phyloP scores from a whole-genome alignment of 1,140 invertebrate genomes.

The Centruroides vittatus region DNA sequence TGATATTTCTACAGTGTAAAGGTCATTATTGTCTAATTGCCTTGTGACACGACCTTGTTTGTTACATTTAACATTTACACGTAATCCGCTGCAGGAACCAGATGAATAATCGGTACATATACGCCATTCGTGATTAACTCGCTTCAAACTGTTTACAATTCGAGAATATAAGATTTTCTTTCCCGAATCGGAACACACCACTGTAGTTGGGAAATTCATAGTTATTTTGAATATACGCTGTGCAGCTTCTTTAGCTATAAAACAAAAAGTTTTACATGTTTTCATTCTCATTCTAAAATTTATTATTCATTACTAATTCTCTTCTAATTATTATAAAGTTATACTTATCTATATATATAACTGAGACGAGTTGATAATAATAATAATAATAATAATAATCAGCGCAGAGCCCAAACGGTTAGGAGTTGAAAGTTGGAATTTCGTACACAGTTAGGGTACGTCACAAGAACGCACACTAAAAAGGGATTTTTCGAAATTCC shows the following conservation, averaged over 20 bases:
- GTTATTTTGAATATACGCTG: conserved; percentile 83
- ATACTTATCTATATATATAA: too few species aligned
- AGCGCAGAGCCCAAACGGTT: too few species aligned
- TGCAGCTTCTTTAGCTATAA: conserved; percentile 57
- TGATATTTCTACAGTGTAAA: conserved; percentile 73
- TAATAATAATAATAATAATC: too few species aligned
- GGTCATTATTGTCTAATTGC: conserved; percentile 48
- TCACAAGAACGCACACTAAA: too few species aligned
- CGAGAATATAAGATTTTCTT: conserved; percentile 77
- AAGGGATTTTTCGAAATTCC: too few species aligned
- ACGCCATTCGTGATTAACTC: conserved; percentile 82
- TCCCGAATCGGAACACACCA: conserved; percentile 83
- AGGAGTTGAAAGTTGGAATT: too few species aligned
- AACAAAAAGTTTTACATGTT: conserved; percentile 1
- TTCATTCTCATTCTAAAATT: too few species aligned
- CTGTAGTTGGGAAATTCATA: conserved; percentile 84
- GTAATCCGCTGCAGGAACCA: conserved; percentile 49
- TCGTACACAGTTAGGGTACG: too few species aligned
- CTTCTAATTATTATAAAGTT: too few species aligned
- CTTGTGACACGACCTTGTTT: conserved; percentile 1
- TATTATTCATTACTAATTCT: too few species aligned
- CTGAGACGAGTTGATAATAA: too few species aligned
- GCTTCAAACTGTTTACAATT: conserved; percentile 70
- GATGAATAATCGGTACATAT: conserved; percentile 72
- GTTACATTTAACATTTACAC: conserved; percentile 65